Evolutionary conservation across 2,888 invertebrate species (phyloP).

Genomic region (Andrena dorsata): DNA sequence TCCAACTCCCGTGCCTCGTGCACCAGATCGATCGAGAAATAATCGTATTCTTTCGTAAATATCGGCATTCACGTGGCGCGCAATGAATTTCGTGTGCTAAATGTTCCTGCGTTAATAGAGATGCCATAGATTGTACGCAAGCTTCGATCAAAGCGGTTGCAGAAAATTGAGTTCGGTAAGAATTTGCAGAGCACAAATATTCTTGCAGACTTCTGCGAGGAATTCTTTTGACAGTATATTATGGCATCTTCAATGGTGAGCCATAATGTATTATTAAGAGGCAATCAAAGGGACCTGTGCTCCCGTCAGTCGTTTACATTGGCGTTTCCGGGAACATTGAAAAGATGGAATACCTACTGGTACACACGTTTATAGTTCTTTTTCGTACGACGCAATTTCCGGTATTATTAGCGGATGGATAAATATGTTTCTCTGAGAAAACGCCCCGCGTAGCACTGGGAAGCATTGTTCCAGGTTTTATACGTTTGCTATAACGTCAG

Average conservation of each 20-base stretch:
- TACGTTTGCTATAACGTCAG: constrained; percentile 8
- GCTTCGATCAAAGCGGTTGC: too few species aligned
- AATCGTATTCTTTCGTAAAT: too few species aligned
- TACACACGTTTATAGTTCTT: neutral
- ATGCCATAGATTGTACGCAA: too few species aligned
- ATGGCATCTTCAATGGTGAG: neutral
- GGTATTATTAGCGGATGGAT: neutral
- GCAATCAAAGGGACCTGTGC: neutral
- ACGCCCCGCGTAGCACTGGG: neutral
- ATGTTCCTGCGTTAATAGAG: too few species aligned
- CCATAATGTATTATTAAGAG: neutral
- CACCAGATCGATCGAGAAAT: neutral
- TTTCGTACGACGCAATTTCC: constrained; percentile 9
- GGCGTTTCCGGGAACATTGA: neutral
- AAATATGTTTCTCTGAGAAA: neutral
- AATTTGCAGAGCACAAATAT: neutral
- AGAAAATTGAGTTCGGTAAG: too few species aligned
- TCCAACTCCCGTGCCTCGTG: neutral
- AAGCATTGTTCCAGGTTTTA: neutral
- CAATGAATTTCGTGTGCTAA: too few species aligned
- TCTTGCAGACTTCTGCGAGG: neutral
- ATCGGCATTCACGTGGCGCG: too few species aligned
- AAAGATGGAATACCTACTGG: neutral
- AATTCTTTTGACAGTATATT: neutral
- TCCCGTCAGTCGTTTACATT: neutral